A percentile compares a stretch with the other conserved stretches of the same genome.
Conservation (phyloP, 2,797 vertebrate genomes). For the Spondyliosoma cantharus region DNA sequence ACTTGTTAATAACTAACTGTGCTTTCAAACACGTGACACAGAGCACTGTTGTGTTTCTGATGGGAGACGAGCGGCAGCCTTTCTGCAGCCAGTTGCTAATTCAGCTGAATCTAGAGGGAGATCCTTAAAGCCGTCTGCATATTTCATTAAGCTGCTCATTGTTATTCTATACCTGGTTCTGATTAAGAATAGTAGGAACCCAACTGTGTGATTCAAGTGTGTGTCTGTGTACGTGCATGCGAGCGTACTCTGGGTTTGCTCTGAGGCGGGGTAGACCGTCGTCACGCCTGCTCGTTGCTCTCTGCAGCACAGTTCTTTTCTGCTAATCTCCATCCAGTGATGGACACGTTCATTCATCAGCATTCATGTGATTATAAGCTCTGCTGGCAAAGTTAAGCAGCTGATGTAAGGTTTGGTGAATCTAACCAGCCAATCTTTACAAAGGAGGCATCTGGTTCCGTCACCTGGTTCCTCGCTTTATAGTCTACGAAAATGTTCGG, state of each 20-base stretch:
- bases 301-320: constrained; percentile 29
- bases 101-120: constrained; percentile 64
- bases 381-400: constrained; percentile 37
- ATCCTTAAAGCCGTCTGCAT: constrained; percentile 74
- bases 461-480: constrained; percentile 8
- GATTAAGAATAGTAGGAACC: constrained; percentile 75
- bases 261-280: constrained; percentile 20
- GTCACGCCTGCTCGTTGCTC: constrained; percentile 42
- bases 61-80: constrained; percentile 51
- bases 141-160: constrained; percentile 78
- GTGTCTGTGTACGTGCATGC: constrained; percentile 25
- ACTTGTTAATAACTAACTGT: no score
- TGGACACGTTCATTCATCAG: constrained; percentile 67
- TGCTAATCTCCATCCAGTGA: constrained; percentile 61
- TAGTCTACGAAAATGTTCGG: constrained; percentile 14
- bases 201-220: constrained; percentile 65
- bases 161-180: constrained; percentile 79
- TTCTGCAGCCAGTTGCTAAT: constrained; percentile 51
- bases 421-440: constrained; percentile 9
- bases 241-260: constrained; percentile 20
- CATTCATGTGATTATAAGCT: constrained; percentile 59
- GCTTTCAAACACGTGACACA: constrained; percentile 40
- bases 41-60: constrained; percentile 43
- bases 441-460: constrained; percentile 26
- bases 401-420: constrained; percentile 49